phyloP scores from a whole-genome alignment of 92 coral and sea anemone genomes.

The Pocillopora grandis region DNA sequence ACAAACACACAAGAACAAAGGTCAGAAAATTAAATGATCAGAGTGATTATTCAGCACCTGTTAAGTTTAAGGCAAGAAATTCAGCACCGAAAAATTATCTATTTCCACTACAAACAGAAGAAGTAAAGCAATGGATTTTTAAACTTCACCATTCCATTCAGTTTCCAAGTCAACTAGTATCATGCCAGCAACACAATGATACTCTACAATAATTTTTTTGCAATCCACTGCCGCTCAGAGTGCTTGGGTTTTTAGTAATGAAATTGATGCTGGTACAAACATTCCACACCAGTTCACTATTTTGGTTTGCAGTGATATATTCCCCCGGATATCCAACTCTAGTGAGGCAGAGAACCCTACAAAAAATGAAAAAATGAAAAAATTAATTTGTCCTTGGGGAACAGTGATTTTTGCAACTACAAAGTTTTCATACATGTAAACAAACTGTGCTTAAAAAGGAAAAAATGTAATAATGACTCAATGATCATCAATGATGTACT shows the following conservation, averaged over 20 bases:
- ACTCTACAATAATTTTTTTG: slow-evolving; percentile 40
- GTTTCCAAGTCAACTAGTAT: slow-evolving; percentile 31
- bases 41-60: neutral
- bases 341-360: slow-evolving; percentile 55
- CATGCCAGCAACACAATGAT: slow-evolving; percentile 50
- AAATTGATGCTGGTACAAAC: slow-evolving; percentile 32
- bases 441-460: slow-evolving; percentile 15
- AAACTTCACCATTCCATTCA: slow-evolving; percentile 38
- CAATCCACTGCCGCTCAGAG: slow-evolving; percentile 41
- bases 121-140: no score
- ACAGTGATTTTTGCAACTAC: neutral
- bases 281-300: slow-evolving; percentile 38
- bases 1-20: no score
- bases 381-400: neutral
- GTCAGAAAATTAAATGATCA: no score
- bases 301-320: slow-evolving; percentile 28
- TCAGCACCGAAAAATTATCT: neutral
- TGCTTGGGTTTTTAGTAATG: slow-evolving; percentile 33
- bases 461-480: neutral
- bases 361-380: neutral
- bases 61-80: neutral
- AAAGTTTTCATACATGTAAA: neutral
- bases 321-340: slow-evolving; percentile 41
- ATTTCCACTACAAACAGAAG: no score
- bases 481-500: neutral